Base-by-base conservation (phyloP, 1,140 invertebrate species). In the Riptortus pedestris region DNA sequence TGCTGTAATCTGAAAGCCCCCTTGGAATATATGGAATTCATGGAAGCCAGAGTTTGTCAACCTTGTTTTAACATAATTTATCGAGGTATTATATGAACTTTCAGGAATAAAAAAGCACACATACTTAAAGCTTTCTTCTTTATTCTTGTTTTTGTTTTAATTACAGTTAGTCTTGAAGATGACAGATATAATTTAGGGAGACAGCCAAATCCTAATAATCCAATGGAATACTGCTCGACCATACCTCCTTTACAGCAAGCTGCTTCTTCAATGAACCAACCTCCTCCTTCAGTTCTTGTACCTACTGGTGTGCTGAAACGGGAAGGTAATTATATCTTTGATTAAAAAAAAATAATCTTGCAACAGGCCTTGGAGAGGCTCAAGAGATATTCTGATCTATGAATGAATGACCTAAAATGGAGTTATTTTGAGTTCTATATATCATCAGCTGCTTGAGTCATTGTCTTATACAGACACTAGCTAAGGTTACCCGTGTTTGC, bases 191-290 rank as follows among this genome's bases (percentile, higher is more conserved):
- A 63, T 24, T 5, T 60, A 11, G 67, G 66, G 0, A 51, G 67
- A 22, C 66, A 78, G 67, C 89, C 88, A 60, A 90, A 92, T 78
- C 90, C 90, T 52, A 91, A 91, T 75, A 92, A 93, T 77, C 90
- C 90, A 31, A 85, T 87, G 81, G 90, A 93, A 75, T 93, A 93
- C 76, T 92, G 90, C 76, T 90, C 88, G 55, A 88, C 85, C 43
- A 83, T 93, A 73, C 87, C 90, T 67, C 88, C 89, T 67, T 79
- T 85, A 66, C 81, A 89, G 74, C 89, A 92, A 77, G 81, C 82
- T 69, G 79, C 76, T 12, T 71, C 75, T 57, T 73, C 73, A 24
- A 70, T 73, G 24, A 71, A 79, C 3, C 76, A 79, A 38, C 77
- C 80, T 33, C 83, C 83, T 60, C 85, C 85, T 14, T 83, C 86